Evolutionary conservation across 2,888 invertebrate genomes (phyloP).

Genomic region (Meiosimyza platycephala): DNA sequence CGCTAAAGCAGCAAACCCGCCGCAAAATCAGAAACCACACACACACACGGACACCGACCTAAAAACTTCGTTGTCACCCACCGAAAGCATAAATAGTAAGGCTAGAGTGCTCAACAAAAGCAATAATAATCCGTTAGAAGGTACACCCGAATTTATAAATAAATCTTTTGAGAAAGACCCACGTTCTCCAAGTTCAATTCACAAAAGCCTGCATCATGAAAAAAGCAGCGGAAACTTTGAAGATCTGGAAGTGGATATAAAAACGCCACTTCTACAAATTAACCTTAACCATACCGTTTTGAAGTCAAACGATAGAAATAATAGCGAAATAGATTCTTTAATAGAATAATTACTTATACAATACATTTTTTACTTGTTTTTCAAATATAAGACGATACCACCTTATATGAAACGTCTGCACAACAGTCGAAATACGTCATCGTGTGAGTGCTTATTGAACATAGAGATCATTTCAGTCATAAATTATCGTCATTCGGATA

Average conservation of each 20-base stretch:
- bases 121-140: background rate
- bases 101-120: background rate
- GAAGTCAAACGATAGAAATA: slow-evolving; percentile 4
- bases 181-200: slow-evolving; percentile 10
- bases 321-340: slow-evolving; percentile 11
- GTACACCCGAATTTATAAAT: background rate
- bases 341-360: slow-evolving; percentile 11
- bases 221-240: slow-evolving; percentile 33
- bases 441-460: no score
- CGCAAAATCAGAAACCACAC: slow-evolving; percentile 1
- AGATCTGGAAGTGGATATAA: slow-evolving; percentile 57
- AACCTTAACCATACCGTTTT: slow-evolving; percentile 37
- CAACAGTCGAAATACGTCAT: no score
- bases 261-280: slow-evolving; percentile 60
- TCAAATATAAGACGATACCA: no score
- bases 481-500: background rate
- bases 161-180: background rate
- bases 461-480: background rate
- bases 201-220: background rate
- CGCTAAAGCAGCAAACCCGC: background rate
- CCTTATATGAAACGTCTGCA: no score
- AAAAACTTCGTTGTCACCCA: slow-evolving; percentile 13
- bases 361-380: background rate
- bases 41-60: background rate
- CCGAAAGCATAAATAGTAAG: background rate